phyloP scores from a whole-genome alignment of 2,113 vertebrate genomes.

The Dipodomys stephensi region DNA sequence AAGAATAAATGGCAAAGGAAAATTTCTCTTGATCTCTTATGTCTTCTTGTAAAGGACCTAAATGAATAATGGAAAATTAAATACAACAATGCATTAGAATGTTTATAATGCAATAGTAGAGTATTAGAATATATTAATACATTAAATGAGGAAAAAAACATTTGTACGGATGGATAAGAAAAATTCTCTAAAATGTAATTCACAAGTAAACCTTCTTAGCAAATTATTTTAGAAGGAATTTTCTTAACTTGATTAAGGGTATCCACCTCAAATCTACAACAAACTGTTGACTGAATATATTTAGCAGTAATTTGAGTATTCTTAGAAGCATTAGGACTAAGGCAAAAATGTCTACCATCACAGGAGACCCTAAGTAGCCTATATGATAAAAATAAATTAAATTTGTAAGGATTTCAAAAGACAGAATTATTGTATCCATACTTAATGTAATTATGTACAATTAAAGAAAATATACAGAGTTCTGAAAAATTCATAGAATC shows the following conservation, averaged over 20 bases:
- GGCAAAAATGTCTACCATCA: neutral
- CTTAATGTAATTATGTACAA: neutral
- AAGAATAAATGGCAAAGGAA: neutral
- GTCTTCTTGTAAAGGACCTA: conserved; percentile 9
- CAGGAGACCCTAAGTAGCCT: neutral
- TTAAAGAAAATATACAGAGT: conserved; percentile 3
- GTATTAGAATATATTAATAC: neutral
- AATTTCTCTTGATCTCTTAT: neutral
- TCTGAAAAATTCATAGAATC: neutral
- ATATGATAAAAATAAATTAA: conserved; percentile 14
- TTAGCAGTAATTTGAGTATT: neutral
- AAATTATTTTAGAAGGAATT: conserved; percentile 1
- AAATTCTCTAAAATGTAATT: conserved; percentile 39
- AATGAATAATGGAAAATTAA: conserved; percentile 22
- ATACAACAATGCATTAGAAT: neutral
- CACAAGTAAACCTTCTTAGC: neutral
- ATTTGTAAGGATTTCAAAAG: neutral
- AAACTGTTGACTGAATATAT: neutral
- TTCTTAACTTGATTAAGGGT: conserved; percentile 1
- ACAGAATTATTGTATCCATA: neutral
- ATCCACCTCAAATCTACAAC: neutral
- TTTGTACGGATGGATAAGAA: neutral
- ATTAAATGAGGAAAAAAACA: neutral
- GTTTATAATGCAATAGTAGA: neutral
- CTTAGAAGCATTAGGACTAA: conserved; percentile 7